Base-by-base conservation (phyloP, 64 coral and sea anemone genomes). In the Dendronephthya gigantea region DNA sequence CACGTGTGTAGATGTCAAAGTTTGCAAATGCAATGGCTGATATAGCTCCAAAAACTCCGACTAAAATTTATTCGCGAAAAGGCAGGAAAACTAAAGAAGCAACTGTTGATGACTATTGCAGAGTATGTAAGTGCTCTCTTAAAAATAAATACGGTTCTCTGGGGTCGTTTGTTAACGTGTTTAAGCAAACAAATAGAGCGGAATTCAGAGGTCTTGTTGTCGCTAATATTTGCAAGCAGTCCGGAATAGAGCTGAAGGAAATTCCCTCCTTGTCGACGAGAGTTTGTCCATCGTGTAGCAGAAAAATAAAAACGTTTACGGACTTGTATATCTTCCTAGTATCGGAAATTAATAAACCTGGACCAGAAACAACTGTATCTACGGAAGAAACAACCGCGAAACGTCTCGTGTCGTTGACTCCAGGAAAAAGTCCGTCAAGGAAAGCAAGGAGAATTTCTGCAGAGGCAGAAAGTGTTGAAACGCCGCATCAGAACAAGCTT, bases 111-210 rank as follows among this genome's bases (percentile, higher is more conserved):
- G 85, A 87, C 16, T 87, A 72, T 14, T 87, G 36, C 65, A 87
- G 85, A 87, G 41, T 70, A 32, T 87, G 65, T 45, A 72, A 87
- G 62, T 74, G 85, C 62, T 87, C n/a, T 33, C 62, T 87, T 0
- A 87, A 72, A 74, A 72, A 65, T 25, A 87, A 69, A 87, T 72
- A 87, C 50, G 56, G 85, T 29, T 68, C 33, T 45, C 85, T 70
- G 22, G 58, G 52, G 68, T 52, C 85, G 58, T 86, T 86, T 86
- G 65, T 74, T 14, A 87, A 72, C 70, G 85, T 87, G 37, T 87
- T 87, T 45, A 87, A 87, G 38, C 65, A 32, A 70, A 72, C 58
- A 29, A 74, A 74, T 56, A 74, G 65, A 87, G 65, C 39, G 11
- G 33, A 87, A 40, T 87, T 87, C 17, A 39, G 74, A 74, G 70